Percentiles rank a stretch among this genome's conserved stretches.
These are phyloP conservation scores for Pluvialis apricaria DNA, from an alignment of 2,113 vertebrate genomes.

Conservation along the genomic window DNA sequence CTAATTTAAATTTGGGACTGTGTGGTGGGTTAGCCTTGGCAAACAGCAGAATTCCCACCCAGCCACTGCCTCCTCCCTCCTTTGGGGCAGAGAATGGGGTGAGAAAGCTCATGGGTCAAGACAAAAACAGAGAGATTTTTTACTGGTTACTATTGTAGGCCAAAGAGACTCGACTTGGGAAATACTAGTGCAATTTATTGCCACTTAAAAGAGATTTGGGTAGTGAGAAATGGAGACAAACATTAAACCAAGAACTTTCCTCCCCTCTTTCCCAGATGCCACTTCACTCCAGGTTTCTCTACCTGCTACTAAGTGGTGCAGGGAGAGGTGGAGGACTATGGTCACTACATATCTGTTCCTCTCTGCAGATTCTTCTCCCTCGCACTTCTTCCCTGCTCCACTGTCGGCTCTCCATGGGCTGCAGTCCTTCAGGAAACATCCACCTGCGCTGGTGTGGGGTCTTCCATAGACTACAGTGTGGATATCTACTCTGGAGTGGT, in stretches of 20 bases:
- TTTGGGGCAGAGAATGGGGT: background rate
- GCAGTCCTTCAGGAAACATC: background rate
- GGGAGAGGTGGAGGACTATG: accelerated
- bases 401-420: background rate
- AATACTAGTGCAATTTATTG: background rate
- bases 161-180: background rate
- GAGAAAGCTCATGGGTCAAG: background rate
- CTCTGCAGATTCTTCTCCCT: background rate
- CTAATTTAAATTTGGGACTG: background rate
- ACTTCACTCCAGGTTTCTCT: background rate
- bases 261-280: background rate
- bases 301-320: background rate
- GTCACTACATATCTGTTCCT: background rate
- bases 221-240: background rate
- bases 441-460: no score
- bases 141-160: background rate
- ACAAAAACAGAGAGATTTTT: background rate
- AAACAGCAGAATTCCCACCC: background rate
- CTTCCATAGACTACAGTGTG: background rate
- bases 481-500: background rate
- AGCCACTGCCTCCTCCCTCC: background rate
- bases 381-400: background rate
- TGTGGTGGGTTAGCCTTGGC: background rate
- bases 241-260: background rate
- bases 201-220: background rate